These are phyloP conservation scores for Acholoe squamosa DNA, from an alignment of 2,888 invertebrate species.

Conservation along the genomic window DNA sequence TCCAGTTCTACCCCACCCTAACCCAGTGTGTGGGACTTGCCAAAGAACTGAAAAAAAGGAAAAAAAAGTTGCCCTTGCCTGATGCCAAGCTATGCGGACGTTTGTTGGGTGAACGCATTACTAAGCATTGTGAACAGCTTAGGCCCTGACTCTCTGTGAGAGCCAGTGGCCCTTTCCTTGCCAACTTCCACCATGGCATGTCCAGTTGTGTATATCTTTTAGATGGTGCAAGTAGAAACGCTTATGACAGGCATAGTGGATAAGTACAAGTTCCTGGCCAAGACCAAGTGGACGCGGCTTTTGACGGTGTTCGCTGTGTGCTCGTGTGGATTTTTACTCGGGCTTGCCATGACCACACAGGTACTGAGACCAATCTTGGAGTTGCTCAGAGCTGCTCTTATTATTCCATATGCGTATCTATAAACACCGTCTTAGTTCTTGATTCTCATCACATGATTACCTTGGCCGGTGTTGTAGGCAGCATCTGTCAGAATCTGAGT, in stretches of 20 bases:
- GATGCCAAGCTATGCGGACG: slow-evolving; percentile 33
- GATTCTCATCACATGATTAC: not conserved
- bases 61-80: not conserved
- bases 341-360: slow-evolving; percentile 69
- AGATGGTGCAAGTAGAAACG: slow-evolving; percentile 73
- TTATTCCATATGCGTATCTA: not conserved
- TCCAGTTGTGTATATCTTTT: slow-evolving; percentile 49
- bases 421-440: not conserved
- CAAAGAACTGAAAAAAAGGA: not conserved
- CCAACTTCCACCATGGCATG: slow-evolving; percentile 31
- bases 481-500: not conserved
- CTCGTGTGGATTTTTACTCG: slow-evolving; percentile 67
- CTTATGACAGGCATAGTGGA: slow-evolving; percentile 71
- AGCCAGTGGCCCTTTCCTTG: not conserved
- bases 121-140: not conserved
- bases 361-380: slow-evolving; percentile 59
- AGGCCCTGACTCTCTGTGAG: not conserved
- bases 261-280: slow-evolving; percentile 65
- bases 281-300: slow-evolving; percentile 66
- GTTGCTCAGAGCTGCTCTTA: not conserved
- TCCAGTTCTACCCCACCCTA: not conserved
- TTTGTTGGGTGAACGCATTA: not conserved
- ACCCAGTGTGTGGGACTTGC: not conserved
- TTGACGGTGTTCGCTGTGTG: slow-evolving; percentile 65
- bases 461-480: not conserved